phyloP scores from a whole-genome alignment of 2,113 vertebrate genomes.

The Numida meleagris region DNA sequence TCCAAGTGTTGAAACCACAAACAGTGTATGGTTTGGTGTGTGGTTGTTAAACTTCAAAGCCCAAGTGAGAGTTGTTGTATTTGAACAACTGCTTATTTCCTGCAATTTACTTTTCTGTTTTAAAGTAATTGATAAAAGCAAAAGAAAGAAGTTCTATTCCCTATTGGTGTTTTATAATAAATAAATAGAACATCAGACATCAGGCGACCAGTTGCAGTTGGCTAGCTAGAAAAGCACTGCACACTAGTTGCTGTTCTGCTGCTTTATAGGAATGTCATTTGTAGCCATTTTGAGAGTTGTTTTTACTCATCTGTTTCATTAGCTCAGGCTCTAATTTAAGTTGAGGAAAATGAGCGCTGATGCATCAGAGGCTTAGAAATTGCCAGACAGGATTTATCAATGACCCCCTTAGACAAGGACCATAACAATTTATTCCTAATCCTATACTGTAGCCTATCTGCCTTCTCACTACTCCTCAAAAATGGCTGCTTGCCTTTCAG shows the following conservation, averaged over 20 bases:
- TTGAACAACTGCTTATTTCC: neutral
- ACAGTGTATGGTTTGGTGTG: neutral
- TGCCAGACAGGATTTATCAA: neutral
- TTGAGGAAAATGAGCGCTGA: neutral
- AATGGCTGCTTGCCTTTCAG: neutral
- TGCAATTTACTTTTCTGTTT: neutral
- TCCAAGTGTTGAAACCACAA: slow-evolving; percentile 40
- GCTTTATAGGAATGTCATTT: neutral
- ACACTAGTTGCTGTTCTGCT: neutral
- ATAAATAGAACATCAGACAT: neutral
- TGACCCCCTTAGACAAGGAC: neutral
- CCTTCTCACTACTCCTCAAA: neutral
- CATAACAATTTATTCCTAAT: neutral
- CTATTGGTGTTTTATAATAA: neutral
- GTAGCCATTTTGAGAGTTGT: neutral
- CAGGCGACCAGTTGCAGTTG: neutral
- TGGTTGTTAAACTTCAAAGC: slow-evolving; percentile 42
- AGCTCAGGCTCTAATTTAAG: neutral
- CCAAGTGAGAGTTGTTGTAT: neutral
- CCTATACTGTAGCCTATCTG: neutral
- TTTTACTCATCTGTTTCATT: neutral
- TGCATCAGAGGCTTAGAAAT: neutral
- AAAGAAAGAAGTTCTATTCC: neutral
- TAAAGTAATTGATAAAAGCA: neutral
- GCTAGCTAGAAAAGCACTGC: neutral